Percentiles rank a stretch among this genome's conserved stretches.
Conservation (phyloP, 2,888 invertebrate genomes). For the Icerya purchasi region DNA sequence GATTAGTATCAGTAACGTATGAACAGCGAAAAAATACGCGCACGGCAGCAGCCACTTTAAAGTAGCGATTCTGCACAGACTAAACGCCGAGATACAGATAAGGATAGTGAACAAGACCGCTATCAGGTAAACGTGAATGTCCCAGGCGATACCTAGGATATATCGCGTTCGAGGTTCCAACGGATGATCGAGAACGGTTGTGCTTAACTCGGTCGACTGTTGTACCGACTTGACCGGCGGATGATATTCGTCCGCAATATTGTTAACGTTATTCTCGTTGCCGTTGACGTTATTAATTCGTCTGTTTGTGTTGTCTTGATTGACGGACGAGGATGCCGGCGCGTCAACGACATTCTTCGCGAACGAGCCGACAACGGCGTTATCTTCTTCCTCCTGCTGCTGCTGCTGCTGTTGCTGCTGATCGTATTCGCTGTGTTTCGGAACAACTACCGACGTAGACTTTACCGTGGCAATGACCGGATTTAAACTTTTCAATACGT, state of each 20-base stretch:
- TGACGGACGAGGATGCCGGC: not conserved
- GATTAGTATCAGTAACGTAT: slow-evolving; percentile 57
- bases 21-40: slow-evolving; percentile 68
- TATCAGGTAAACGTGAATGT: slow-evolving; percentile 70
- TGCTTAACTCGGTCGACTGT: slow-evolving; percentile 18
- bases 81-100: slow-evolving; percentile 64
- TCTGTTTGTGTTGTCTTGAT: slow-evolving; percentile 8
- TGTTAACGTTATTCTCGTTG: slow-evolving; percentile 10
- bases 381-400: slow-evolving; percentile 7
- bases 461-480: slow-evolving; percentile 7
- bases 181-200: slow-evolving; percentile 19
- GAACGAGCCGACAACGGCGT: slow-evolving; percentile 3
- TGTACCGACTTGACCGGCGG: not conserved
- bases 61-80: slow-evolving; percentile 65
- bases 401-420: slow-evolving; percentile 10
- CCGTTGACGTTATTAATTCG: slow-evolving; percentile 16
- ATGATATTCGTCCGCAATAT: not conserved
- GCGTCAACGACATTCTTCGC: not conserved
- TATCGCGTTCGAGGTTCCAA: slow-evolving; percentile 21
- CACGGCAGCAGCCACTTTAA: slow-evolving; percentile 68
- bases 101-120: slow-evolving; percentile 66
- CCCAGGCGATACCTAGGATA: slow-evolving; percentile 66
- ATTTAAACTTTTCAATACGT: slow-evolving; percentile 9
- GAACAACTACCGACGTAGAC: slow-evolving; percentile 5
- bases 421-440: slow-evolving; percentile 6